Evolutionary conservation across 2,797 vertebrate genomes (phyloP).

Genomic region (Yasuhikotakia modesta): DNA sequence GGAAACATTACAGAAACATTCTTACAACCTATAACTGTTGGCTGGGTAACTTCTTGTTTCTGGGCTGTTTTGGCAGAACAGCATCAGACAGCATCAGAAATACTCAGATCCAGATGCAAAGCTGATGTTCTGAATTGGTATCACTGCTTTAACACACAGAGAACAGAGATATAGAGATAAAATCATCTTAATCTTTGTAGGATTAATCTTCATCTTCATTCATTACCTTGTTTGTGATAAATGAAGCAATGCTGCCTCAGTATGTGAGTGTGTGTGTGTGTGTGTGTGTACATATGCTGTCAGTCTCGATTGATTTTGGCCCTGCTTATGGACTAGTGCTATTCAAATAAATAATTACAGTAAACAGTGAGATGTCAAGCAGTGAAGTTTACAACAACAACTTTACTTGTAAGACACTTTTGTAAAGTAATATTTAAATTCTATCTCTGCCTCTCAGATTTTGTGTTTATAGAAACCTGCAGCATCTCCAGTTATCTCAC

Average conservation of each 20-base stretch:
- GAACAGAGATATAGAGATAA: background rate
- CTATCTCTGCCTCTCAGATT: background rate
- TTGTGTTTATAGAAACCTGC: background rate
- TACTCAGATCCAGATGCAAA: background rate
- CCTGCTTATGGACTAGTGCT: background rate
- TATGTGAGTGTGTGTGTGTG: slow-evolving; percentile 14
- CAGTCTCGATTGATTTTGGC: slow-evolving; percentile 21
- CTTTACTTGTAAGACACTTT: background rate
- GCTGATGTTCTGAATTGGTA: too few species aligned
- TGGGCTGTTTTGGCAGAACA: background rate
- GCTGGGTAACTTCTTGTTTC: background rate
- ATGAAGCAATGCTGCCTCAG: slow-evolving; percentile 25
- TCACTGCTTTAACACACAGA: background rate
- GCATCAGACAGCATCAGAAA: background rate
- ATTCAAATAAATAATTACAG: background rate
- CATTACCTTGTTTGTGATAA: slow-evolving; percentile 37
- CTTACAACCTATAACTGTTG: background rate
- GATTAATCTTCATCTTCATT: background rate
- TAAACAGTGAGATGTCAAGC: background rate
- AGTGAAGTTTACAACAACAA: background rate
- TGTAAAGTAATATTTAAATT: too few species aligned
- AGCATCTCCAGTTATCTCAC: background rate
- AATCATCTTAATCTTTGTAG: background rate
- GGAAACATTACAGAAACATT: too few species aligned
- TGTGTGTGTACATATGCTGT: slow-evolving; percentile 35